Percentiles rank a stretch among this genome's conserved stretches.
Conservation (phyloP, 1,140 invertebrate species). For the Leptinotarsa undecemlineata region DNA sequence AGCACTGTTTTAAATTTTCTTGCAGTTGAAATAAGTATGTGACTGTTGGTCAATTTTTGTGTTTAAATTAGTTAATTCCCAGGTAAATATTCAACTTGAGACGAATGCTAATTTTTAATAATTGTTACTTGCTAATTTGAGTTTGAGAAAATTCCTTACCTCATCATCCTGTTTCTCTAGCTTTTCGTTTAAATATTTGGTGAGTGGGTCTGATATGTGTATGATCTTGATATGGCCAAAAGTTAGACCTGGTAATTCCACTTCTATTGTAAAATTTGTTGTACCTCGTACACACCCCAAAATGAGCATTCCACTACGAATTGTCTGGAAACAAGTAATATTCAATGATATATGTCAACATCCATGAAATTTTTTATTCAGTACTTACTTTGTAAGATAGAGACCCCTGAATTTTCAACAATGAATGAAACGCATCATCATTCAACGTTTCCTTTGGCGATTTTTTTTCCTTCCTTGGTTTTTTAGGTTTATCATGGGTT, state of each 20-base stretch:
- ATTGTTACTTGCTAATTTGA: no score
- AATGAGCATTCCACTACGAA: constrained; percentile 62
- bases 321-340: constrained; percentile 52
- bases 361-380: constrained; percentile 14
- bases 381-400: constrained; percentile 55
- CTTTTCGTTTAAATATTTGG: constrained; percentile 61
- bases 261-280: constrained; percentile 59
- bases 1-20: no score
- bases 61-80: no score
- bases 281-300: constrained; percentile 61
- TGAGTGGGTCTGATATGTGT: constrained; percentile 65
- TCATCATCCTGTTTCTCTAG: constrained; percentile 55
- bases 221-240: constrained; percentile 61
- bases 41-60: no score
- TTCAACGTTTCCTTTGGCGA: constrained; percentile 43
- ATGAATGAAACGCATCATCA: constrained; percentile 55
- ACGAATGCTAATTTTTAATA: no score
- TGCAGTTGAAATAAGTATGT: no score
- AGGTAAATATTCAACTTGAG: no score
- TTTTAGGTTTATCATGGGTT: constrained; percentile 55
- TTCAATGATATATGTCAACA: background rate
- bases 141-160: constrained; percentile 42
- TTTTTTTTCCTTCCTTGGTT: constrained; percentile 53
- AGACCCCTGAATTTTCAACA: constrained; percentile 52
- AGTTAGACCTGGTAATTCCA: constrained; percentile 64